These are phyloP conservation scores for Melopsittacus undulatus DNA, from an alignment of 2,797 vertebrate genomes.

Conservation along the genomic window DNA sequence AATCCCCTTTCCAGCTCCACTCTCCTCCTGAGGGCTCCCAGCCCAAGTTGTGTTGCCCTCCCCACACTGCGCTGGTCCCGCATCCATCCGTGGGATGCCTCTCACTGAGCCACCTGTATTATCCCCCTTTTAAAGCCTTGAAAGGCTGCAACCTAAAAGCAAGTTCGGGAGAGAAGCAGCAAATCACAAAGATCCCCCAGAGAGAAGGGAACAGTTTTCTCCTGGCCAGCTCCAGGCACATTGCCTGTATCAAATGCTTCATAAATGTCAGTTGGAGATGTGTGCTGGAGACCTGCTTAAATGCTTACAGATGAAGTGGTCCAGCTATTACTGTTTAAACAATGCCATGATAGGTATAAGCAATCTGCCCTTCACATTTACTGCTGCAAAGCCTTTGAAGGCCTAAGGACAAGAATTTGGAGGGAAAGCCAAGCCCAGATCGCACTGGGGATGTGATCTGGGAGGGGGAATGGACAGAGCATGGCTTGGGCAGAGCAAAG, in stretches of 20 bases:
- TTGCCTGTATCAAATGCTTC: not conserved
- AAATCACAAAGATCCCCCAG: not conserved
- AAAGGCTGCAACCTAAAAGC: not conserved
- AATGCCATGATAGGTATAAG: not conserved
- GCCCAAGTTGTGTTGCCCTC: not conserved
- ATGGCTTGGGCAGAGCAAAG: not conserved
- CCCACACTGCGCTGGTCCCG: accelerated
- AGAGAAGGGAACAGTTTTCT: not conserved
- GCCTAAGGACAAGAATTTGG: not conserved
- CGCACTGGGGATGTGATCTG: not conserved
- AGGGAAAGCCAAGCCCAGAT: not conserved
- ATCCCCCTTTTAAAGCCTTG: not conserved
- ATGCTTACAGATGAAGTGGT: not conserved
- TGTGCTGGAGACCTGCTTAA: not conserved
- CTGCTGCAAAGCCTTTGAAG: not conserved
- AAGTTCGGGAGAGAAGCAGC: not conserved
- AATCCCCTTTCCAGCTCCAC: not conserved
- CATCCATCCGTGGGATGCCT: not conserved
- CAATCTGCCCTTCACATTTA: not conserved
- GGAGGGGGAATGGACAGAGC: not conserved
- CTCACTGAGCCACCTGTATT: not conserved
- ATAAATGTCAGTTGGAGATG: not conserved
- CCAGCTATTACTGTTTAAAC: not conserved
- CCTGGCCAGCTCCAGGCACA: not conserved
- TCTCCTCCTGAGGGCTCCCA: accelerated